Evolutionary conservation across 2,888 invertebrate species (phyloP).

Genomic region (Ametastegia equiseti): DNA sequence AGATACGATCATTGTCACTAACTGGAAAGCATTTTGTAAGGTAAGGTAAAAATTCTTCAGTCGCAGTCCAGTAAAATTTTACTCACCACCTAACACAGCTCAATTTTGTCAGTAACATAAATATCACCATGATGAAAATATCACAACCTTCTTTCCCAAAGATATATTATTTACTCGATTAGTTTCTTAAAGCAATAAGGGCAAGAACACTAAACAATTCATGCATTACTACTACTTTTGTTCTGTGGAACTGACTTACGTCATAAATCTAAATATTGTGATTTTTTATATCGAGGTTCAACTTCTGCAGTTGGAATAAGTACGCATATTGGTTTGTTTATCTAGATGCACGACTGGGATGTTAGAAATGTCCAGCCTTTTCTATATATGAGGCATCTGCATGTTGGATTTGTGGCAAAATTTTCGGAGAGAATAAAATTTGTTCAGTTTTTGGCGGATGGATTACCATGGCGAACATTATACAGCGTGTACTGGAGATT

Average conservation of each 20-base stretch:
- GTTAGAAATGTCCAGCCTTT: conserved; percentile 60
- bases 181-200: too few species aligned
- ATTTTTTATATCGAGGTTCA: not conserved
- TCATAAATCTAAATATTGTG: not conserved
- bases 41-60: conserved; percentile 53
- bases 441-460: conserved; percentile 69
- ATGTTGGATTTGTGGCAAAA: not conserved
- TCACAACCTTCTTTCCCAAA: too few species aligned
- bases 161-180: too few species aligned
- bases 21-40: conserved; percentile 69
- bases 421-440: conserved; percentile 63
- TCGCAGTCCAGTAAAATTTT: not conserved
- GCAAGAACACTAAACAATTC: not conserved
- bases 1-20: conserved; percentile 62
- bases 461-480: conserved; percentile 66
- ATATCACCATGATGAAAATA: too few species aligned
- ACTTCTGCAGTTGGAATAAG: conserved; percentile 15
- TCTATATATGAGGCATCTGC: conserved; percentile 57
- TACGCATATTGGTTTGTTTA: conserved; percentile 29
- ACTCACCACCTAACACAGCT: not conserved
- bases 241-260: not conserved
- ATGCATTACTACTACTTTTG: not conserved
- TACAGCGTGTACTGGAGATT: conserved; percentile 71
- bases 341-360: conserved; percentile 67
- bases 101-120: too few species aligned